Conservation (phyloP, 2,888 invertebrate genomes). For the Tigriopus californicus region DNA sequence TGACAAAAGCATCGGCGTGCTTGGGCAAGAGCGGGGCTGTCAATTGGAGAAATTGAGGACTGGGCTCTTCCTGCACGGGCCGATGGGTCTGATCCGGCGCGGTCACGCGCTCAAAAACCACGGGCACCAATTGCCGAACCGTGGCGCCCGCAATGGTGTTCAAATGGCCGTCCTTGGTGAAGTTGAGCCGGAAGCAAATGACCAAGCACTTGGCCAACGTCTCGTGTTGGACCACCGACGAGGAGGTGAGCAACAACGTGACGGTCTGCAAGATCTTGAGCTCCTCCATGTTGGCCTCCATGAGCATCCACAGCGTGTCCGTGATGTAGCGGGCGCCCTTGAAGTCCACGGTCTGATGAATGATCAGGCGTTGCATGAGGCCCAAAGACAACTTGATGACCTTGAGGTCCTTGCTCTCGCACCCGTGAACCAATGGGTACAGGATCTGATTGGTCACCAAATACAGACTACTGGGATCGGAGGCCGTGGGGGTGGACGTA, state of each 20-base stretch:
- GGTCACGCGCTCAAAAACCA: constrained; percentile 69
- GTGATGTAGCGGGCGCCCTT: constrained; percentile 85
- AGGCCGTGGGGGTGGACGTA: constrained; percentile 18
- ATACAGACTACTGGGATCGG: background rate
- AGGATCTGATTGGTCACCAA: constrained; percentile 48
- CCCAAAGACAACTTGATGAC: constrained; percentile 71
- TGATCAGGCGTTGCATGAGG: constrained; percentile 77
- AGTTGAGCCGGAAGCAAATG: constrained; percentile 49
- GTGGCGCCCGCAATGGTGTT: constrained; percentile 96
- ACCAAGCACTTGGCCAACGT: constrained; percentile 49
- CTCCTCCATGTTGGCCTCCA: constrained; percentile 86
- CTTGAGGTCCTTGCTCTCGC: constrained; percentile 89
- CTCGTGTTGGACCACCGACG: constrained; percentile 80
- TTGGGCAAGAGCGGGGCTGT: background rate
- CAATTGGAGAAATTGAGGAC: background rate
- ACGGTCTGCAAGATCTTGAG: constrained; percentile 89
- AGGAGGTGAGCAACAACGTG: constrained; percentile 82
- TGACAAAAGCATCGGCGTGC: constrained; percentile 45
- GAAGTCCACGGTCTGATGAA: constrained; percentile 65
- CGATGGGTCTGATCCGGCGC: constrained; percentile 31
- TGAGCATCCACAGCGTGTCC: constrained; percentile 75
- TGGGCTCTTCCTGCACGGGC: background rate
- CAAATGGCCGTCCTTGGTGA: constrained; percentile 79
- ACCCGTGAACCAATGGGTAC: constrained; percentile 88
- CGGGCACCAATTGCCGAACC: constrained; percentile 77